A percentile compares a stretch with the other conserved stretches of the same genome.
These are phyloP conservation scores for Ptychoptera contaminata DNA, from an alignment of 2,888 invertebrate genomes.

Conservation along the genomic window DNA sequence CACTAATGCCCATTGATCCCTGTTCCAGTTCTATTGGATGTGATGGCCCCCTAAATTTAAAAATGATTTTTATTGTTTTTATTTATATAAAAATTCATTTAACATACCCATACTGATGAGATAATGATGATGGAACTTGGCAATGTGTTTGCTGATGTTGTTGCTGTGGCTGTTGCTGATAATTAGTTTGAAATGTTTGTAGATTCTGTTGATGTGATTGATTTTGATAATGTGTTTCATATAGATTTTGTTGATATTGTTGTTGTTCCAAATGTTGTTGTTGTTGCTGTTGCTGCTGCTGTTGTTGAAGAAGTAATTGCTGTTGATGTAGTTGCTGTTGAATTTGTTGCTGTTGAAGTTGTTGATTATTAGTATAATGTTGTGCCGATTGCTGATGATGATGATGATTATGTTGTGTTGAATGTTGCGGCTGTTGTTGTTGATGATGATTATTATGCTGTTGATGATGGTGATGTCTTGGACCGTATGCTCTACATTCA, in stretches of 20 bases:
- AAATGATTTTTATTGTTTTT: not conserved
- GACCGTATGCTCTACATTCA: constrained; percentile 22
- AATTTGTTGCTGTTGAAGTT: not conserved
- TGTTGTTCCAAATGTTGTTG: constrained; percentile 10
- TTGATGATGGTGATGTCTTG: constrained; percentile 9
- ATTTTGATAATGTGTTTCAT: constrained; percentile 14
- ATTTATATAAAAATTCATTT: not conserved
- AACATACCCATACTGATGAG: constrained; percentile 17
- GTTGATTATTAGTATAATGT: not conserved
- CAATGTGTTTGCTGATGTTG: constrained; percentile 6
- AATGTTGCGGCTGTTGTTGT: constrained; percentile 10
- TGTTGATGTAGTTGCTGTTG: constrained; percentile 7
- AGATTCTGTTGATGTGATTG: constrained; percentile 13
- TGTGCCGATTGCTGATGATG: constrained; percentile 6
- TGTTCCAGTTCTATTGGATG: constrained; percentile 15
- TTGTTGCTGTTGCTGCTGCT: constrained; percentile 5
- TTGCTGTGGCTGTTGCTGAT: constrained; percentile 9
- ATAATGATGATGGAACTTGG: constrained; percentile 13
- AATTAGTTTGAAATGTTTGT: constrained; percentile 6
- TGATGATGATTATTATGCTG: constrained; percentile 15
- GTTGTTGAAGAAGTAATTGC: constrained; percentile 10
- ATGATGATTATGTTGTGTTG: constrained; percentile 7
- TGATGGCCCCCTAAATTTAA: constrained; percentile 14
- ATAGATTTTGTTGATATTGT: constrained; percentile 11
- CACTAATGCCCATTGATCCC: constrained; percentile 14